Evolutionary conservation across 2,797 vertebrate species (phyloP), one percentile per base, ranked within the genome.

Genomic region (Gymnothorax javanicus): DNA sequence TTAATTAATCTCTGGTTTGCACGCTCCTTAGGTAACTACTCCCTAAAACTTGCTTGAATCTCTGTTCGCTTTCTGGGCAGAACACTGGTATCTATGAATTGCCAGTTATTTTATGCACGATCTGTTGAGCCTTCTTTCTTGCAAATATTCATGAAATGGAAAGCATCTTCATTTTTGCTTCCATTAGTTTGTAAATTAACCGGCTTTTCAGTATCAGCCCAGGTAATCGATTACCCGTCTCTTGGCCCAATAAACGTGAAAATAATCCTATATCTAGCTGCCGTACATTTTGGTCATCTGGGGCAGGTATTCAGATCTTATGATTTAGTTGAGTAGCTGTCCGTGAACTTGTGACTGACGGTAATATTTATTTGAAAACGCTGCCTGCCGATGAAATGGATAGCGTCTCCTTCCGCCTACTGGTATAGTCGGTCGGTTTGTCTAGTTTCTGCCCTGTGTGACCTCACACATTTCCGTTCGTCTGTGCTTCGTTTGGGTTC

Each of bases 1-100:
- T 5, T n/a, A 27, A 56, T 81, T 23, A 81, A 54, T 54, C 17
- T 77, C 73, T 77, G 73, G 73, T 77, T 77, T 77, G 52, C 73
- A 23, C 50, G 17, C n/a, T 81, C 77, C 3, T 15, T 56, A 3
- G 52, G 52, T 54, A 81, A 54, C 56, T 43, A 81, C 52, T 54
- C 75, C 50, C 77, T 81, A 52, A 11, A 27, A 81, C 23, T 20
- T 54, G 50, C 9, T 56, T 20, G 50, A 52, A 17, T 9, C 52
- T 20, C 13, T 13, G 15, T 27, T 3, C 73, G 13, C 4, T 81
- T 56, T 81, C 77, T 54, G 50, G 20, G 8, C 8, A 52, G 23
- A n/a, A 56, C 73, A 50, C 7, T 17, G 33, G 43, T 27, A 4
- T 73, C 69, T 27, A 23, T 4, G 25, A 73, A 33, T 33, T 77